Conservation (phyloP, 2,113 vertebrate genomes). For the Spermophilus dauricus region DNA sequence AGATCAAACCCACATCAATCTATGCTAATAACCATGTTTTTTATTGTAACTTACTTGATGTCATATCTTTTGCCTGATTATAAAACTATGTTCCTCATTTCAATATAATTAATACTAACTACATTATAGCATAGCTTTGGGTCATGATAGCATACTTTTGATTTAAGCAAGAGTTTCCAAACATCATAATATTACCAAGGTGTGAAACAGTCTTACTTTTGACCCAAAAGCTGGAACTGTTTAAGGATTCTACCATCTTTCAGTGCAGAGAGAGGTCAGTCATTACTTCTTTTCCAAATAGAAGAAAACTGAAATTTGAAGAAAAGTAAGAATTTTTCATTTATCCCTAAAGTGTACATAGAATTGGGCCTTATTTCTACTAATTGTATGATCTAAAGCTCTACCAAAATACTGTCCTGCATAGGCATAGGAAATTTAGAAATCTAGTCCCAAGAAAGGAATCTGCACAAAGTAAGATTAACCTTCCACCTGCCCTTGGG, state of each 20-base stretch:
- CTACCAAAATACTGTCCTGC: background rate
- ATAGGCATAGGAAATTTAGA: constrained; percentile 5
- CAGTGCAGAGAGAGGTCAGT: background rate
- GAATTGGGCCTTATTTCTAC: background rate
- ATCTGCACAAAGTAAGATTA: constrained; percentile 28
- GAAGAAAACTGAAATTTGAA: background rate
- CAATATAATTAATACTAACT: background rate
- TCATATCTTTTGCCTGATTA: background rate
- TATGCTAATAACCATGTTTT: background rate
- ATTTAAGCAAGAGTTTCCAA: background rate
- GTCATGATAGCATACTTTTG: too few relatives aligned
- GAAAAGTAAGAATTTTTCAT: background rate
- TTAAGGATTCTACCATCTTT: background rate
- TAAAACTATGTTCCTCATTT: background rate
- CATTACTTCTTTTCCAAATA: background rate
- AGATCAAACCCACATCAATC: background rate
- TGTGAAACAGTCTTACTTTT: background rate
- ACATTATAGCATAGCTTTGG: background rate
- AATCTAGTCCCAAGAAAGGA: constrained; percentile 40
- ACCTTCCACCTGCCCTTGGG: background rate
- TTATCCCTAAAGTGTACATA: background rate
- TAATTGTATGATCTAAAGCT: background rate
- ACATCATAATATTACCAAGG: background rate
- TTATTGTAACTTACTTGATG: background rate
- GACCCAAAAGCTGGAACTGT: background rate